These are phyloP conservation scores for Sisyra terminalis DNA, from an alignment of 2,888 invertebrate genomes.

Conservation along the genomic window DNA sequence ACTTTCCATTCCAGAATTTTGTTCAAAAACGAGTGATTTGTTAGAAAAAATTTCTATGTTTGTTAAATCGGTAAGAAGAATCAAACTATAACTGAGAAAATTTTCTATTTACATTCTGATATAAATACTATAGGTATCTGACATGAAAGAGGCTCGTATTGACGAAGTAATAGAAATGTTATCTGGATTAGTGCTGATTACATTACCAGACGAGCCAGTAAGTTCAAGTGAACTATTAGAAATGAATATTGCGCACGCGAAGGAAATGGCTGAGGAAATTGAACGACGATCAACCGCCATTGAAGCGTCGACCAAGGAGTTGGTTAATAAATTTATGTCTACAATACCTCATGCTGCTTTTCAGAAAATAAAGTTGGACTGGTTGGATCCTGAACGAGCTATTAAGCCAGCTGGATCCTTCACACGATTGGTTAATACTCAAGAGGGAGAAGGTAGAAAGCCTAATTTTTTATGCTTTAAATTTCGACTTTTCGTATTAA, in stretches of 20 bases:
- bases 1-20: slow-evolving; percentile 48
- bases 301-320: slow-evolving; percentile 58
- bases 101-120: too few relatives aligned
- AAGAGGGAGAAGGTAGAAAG: too few relatives aligned
- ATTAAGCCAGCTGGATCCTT: slow-evolving; percentile 41
- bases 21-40: slow-evolving; percentile 33
- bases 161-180: slow-evolving; percentile 49
- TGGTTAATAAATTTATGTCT: slow-evolving; percentile 59
- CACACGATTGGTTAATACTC: slow-evolving; percentile 26
- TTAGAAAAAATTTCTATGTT: slow-evolving; percentile 48
- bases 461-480: too few relatives aligned
- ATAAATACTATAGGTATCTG: slow-evolving; percentile 42
- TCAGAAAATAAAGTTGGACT: slow-evolving; percentile 40
- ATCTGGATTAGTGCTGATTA: slow-evolving; percentile 39
- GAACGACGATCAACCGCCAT: slow-evolving; percentile 43
- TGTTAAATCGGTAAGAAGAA: slow-evolving; percentile 47
- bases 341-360: slow-evolving; percentile 40
- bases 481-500: too few relatives aligned
- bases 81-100: too few relatives aligned
- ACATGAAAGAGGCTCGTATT: slow-evolving; percentile 60
- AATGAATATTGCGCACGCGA: slow-evolving; percentile 39
- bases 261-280: slow-evolving; percentile 33
- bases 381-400: slow-evolving; percentile 45
- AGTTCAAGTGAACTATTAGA: slow-evolving; percentile 42
- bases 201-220: slow-evolving; percentile 43